Base-by-base conservation (phyloP, 2,113 vertebrate species). In the Porphyrio hochstetteri region DNA sequence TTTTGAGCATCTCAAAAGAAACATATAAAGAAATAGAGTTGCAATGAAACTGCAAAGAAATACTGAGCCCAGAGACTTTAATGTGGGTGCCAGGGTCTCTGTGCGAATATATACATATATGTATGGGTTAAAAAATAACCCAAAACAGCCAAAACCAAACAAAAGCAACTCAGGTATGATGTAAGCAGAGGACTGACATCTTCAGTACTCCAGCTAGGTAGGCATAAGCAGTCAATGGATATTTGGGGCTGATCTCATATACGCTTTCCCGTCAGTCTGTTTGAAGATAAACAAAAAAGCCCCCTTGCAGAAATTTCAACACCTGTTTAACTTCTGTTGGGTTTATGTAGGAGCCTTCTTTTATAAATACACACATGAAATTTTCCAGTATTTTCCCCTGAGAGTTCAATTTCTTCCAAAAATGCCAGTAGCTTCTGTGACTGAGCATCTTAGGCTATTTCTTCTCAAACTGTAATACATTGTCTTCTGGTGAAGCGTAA, bases 1-100 rank as follows among this genome's bases (percentile, higher is more conserved):
- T 92, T 55, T 76, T 42, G 60, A 74, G 10, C 50, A 65, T 63
- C 57, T 90, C 19, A 48, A 59, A 35, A 86, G 25, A 90, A 90
- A 79, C 15, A 55, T 10, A 33, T 4, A 24, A 60, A 65, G 11
- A 89, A 88, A 44, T 4, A 90, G n/a, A 84, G 15, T 1, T 78
- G 20, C 33, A 72, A 77, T 18, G 16, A n/a, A 88, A 80, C 55
- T 6, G 5, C 55, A 79, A 13, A 74, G 25, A 90, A 82, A 79
- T 44, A 69, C 10, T 67, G 23, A 90, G 33, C 25, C 28, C 56
- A 38, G 28, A 90, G 40, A 70, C n/a, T 79, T 91, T 14, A 50
- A 90, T 10, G 12, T 64, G 53, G 53, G 25, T 92, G 56, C 25
- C 31, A 69, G 15, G 5, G 8, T 19, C 74, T 86, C 25, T 38